A percentile compares a stretch with the other conserved stretches of the same genome.
These are phyloP conservation scores for Ictalurus punctatus DNA, from an alignment of 2,113 vertebrate genomes.

Conservation along the genomic window DNA sequence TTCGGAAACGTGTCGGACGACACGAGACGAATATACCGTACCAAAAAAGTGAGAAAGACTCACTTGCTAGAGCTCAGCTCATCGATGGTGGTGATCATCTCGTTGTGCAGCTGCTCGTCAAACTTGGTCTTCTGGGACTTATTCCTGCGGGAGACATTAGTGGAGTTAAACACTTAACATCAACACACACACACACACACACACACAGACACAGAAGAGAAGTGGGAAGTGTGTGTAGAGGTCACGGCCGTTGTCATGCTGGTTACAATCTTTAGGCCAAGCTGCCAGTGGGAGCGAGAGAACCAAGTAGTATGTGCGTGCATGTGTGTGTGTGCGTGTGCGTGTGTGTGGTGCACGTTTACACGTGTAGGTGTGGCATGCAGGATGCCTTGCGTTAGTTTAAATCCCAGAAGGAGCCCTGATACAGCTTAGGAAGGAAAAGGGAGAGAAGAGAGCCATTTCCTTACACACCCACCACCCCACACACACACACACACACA, in stretches of 20 bases:
- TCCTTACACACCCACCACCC: constrained; percentile 40
- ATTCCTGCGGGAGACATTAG: constrained; percentile 74
- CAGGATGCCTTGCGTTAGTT: constrained; percentile 60
- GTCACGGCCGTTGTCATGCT: constrained; percentile 45
- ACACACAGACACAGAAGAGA: constrained; percentile 8
- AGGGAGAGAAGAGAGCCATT: constrained; percentile 51
- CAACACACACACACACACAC: constrained; percentile 2
- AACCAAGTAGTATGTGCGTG: background rate
- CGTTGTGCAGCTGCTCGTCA: constrained; percentile 89
- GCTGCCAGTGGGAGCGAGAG: background rate
- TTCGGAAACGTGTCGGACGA: background rate
- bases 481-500: constrained; percentile 30
- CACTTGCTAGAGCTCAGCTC: constrained; percentile 90
- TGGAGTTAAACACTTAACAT: constrained; percentile 39
- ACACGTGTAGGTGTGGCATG: constrained; percentile 44
- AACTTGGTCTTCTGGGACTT: constrained; percentile 88
- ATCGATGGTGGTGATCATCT: constrained; percentile 93
- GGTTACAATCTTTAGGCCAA: constrained; percentile 30
- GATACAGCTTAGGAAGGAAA: constrained; percentile 56
- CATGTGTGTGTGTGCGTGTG: constrained; percentile 2
- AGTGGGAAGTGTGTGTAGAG: constrained; percentile 11
- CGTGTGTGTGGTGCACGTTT: background rate
- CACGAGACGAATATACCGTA: background rate
- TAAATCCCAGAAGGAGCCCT: constrained; percentile 54
- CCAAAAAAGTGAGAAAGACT: constrained; percentile 30